phyloP scores from a whole-genome alignment of 1,140 invertebrate genomes.

The Halictus rubicundus region DNA sequence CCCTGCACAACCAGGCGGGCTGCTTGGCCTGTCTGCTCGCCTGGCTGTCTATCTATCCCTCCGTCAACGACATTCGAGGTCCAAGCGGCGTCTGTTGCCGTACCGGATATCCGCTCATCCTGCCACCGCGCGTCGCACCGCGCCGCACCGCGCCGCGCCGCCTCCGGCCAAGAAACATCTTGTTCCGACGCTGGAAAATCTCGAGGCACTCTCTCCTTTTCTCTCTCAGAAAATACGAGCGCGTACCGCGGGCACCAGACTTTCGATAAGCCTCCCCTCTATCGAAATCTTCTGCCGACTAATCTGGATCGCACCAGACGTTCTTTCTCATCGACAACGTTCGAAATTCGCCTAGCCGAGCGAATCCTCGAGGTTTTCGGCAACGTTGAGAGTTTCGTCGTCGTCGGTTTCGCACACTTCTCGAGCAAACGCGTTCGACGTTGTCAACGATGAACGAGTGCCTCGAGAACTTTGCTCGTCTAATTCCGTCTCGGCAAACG shows the following conservation, averaged over 20 bases:
- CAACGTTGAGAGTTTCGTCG: too few relatives aligned
- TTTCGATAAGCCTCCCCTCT: conserved; percentile 5
- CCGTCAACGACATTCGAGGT: conserved; percentile 50
- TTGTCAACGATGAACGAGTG: too few relatives aligned
- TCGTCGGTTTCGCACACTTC: background rate
- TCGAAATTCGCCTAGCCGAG: too few relatives aligned
- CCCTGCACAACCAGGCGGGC: background rate
- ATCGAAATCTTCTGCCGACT: too few relatives aligned
- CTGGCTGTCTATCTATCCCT: conserved; percentile 15
- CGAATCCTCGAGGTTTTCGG: too few relatives aligned
- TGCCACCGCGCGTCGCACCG: conserved; percentile 47
- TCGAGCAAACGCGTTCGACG: background rate
- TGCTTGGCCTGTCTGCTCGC: too few relatives aligned
- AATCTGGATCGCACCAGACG: too few relatives aligned
- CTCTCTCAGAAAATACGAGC: conserved; percentile 32
- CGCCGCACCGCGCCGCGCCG: conserved; percentile 53
- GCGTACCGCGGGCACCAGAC: conserved; percentile 27
- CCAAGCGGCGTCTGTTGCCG: conserved; percentile 63
- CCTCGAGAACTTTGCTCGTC: too few relatives aligned
- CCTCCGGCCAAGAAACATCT: conserved; percentile 54
- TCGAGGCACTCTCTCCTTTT: background rate
- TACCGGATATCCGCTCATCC: conserved; percentile 77
- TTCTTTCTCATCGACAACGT: too few relatives aligned
- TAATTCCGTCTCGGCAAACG: too few relatives aligned
- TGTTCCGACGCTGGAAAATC: conserved; percentile 51